Evolutionary conservation across 2,888 invertebrate genomes (phyloP), one percentile per base, ranked within the genome.

Genomic region (Perizoma affinitatum): DNA sequence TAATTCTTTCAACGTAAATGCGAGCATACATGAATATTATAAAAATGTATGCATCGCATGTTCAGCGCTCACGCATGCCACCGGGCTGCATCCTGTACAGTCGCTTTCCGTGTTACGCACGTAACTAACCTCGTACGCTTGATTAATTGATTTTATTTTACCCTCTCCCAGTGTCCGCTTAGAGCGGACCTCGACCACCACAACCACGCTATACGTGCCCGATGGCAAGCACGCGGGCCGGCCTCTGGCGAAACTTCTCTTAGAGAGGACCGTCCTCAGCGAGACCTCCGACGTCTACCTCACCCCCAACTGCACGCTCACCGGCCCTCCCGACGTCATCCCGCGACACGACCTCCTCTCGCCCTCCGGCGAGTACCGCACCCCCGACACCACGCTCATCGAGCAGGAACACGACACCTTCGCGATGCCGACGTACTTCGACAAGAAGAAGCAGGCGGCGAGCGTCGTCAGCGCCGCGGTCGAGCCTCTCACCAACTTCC

Each of bases 361-460:
- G 57, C 80, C 84, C 53, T 6, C 84, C 61, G 56, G 66, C 65
- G 83, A 83, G 66, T 89, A 86, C 78, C 52, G 58, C 38, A 89
- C 90, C 48, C 89, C 89, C 5, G 88, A 88, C 65, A 61, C 75
- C 69, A 78, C 82, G 42, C 65, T 80, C 51, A 5, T 42, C 5
- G 48, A 53, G 38, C 7, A 50, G 58, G 60, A 45, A 8, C 82
- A 76, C 64, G 84, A 84, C 66, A 75, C 86, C 34, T 89, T 89
- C 81, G 84, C 89, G 44, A 87, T 90, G 86, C 92, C 92, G 54
- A 85, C 90, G 0, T 92, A 92, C 80, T 92, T 92, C 82, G 92
- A 92, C 73, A 82, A 80, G 72, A 90, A 90, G 76, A 77, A 72
- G 56, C 80, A 77, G 57, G 79, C 81, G 36, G 84, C 87, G 53